phyloP scores from a whole-genome alignment of 2,113 vertebrate species.

The Caranx ignobilis region DNA sequence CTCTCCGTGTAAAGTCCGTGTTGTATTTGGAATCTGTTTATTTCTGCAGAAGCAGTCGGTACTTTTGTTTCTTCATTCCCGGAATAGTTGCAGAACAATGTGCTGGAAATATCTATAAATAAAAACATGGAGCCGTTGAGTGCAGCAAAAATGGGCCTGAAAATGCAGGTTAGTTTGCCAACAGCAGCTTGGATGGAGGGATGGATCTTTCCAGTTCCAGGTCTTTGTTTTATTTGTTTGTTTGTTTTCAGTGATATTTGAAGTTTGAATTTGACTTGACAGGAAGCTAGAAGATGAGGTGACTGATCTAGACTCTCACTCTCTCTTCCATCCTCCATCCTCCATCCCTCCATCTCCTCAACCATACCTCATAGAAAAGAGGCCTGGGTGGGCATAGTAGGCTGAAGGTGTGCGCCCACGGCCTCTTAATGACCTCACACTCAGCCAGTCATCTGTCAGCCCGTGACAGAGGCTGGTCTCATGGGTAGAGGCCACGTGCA shows the following conservation, averaged over 20 bases:
- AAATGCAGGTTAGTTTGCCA: no score
- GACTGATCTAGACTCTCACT: background rate
- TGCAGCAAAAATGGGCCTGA: background rate
- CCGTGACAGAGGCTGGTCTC: background rate
- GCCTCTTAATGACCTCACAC: background rate
- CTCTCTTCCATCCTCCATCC: background rate
- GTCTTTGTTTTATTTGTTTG: no score
- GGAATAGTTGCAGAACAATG: background rate
- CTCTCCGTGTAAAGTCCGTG: no score
- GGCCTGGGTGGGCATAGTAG: background rate
- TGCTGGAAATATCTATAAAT: background rate
- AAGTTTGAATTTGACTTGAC: no score
- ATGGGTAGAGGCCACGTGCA: background rate
- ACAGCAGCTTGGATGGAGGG: no score
- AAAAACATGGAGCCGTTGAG: background rate
- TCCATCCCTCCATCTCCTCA: background rate
- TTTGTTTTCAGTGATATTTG: no score
- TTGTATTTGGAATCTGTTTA: no score
- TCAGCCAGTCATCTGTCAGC: background rate
- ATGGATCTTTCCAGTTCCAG: background rate
- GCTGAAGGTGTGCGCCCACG: conserved; percentile 1
- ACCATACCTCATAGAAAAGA: background rate
- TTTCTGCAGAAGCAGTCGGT: no score
- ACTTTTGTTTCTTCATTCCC: no score
- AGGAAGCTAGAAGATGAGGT: background rate